Percentiles rank a stretch among this genome's conserved stretches.
Conservation (phyloP, 2,113 vertebrate species). For the Oostethus manadensis region DNA sequence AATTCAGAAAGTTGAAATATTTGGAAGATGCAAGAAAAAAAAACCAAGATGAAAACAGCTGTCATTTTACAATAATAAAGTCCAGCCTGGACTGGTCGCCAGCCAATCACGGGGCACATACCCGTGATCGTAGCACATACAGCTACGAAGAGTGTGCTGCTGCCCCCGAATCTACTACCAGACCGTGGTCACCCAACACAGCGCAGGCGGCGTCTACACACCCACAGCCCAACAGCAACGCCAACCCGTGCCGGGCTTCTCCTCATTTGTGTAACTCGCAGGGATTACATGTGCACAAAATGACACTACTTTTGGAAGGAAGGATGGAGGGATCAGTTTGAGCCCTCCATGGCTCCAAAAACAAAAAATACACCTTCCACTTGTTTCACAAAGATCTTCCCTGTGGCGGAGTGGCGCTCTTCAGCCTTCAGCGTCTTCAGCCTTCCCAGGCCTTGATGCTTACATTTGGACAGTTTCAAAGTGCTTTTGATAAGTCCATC, state of each 20-base stretch:
- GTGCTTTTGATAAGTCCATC: too few species aligned
- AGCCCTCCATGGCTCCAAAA: constrained; percentile 32
- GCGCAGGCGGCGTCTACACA: constrained; percentile 86
- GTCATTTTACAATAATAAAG: too few species aligned
- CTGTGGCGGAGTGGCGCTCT: constrained; percentile 29
- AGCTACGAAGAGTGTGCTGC: constrained; percentile 83
- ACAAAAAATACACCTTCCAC: constrained; percentile 46
- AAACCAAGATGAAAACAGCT: too few species aligned
- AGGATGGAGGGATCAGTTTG: constrained; percentile 9
- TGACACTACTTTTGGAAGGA: constrained; percentile 12
- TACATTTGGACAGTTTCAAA: too few species aligned
- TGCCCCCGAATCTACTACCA: constrained; percentile 76
- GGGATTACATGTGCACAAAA: constrained; percentile 14
- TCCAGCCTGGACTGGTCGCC: too few species aligned
- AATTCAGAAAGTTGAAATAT: too few species aligned
- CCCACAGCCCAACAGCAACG: constrained; percentile 65
- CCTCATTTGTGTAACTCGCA: constrained; percentile 89
- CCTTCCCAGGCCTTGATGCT: constrained; percentile 17
- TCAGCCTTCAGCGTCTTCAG: constrained; percentile 28
- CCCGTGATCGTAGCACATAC: too few species aligned
- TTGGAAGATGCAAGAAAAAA: background rate
- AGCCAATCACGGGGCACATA: too few species aligned
- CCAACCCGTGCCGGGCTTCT: constrained; percentile 89
- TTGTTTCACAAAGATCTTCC: constrained; percentile 46
- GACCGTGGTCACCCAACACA: constrained; percentile 93